These are phyloP conservation scores for Epirrhoe tristata DNA, from an alignment of 2,888 invertebrate genomes.

Conservation along the genomic window DNA sequence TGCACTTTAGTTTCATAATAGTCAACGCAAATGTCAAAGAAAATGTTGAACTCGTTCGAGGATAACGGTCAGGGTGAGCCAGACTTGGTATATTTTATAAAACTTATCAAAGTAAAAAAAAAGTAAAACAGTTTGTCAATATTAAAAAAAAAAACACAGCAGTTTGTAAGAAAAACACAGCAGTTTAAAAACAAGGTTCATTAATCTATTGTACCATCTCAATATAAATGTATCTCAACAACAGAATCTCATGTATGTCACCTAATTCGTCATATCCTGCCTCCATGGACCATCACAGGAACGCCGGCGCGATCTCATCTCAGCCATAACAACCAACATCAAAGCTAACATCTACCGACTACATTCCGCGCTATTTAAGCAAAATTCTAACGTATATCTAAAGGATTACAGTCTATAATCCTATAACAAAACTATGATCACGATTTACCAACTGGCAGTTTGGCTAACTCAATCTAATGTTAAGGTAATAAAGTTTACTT, in stretches of 20 bases:
- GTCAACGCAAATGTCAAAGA: too few relatives aligned
- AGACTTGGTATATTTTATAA: too few relatives aligned
- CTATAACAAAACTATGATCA: neutral
- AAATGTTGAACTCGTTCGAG: too few relatives aligned
- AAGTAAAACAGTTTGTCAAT: too few relatives aligned
- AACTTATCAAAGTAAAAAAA: too few relatives aligned
- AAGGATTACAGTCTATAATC: constrained; percentile 3
- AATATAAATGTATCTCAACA: constrained; percentile 5
- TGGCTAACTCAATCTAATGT: constrained; percentile 4
- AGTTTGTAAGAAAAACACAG: neutral
- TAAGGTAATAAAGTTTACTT: constrained; percentile 9
- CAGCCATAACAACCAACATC: constrained; percentile 20
- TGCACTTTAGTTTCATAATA: too few relatives aligned
- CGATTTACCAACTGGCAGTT: neutral
- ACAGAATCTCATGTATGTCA: constrained; percentile 11
- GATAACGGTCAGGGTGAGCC: too few relatives aligned
- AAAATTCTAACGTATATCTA: constrained; percentile 9
- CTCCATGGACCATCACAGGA: constrained; percentile 22
- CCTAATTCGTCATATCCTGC: constrained; percentile 35
- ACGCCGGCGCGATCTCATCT: constrained; percentile 22
- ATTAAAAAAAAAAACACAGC: too few relatives aligned
- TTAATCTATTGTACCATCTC: neutral
- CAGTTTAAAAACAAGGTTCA: neutral
- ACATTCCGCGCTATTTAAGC: neutral
- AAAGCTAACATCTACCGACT: constrained; percentile 18